These are phyloP conservation scores for Rhizoglyphus robini DNA, from an alignment of 1,140 invertebrate species.

Conservation along the genomic window DNA sequence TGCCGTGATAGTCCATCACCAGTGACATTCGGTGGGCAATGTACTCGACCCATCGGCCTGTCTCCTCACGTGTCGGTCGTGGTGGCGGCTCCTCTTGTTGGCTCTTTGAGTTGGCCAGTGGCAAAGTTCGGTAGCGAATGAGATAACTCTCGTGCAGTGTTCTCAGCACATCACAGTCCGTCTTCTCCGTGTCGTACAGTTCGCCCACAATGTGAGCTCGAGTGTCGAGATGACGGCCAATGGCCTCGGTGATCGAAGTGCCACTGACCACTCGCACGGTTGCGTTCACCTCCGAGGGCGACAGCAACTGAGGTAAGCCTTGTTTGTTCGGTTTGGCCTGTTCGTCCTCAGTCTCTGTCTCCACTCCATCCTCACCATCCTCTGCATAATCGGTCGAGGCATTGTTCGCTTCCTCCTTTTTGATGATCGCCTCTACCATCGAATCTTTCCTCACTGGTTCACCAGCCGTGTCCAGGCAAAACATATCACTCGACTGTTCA, in stretches of 20 bases:
- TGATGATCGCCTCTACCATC: too few species aligned
- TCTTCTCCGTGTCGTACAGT: slow-evolving; percentile 79
- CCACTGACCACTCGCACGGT: background rate
- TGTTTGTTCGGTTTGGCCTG: too few species aligned
- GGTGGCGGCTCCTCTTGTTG: background rate
- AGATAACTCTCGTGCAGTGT: slow-evolving; percentile 42
- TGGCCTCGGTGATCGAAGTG: slow-evolving; percentile 8
- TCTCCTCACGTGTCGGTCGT: background rate
- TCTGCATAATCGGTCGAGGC: too few species aligned
- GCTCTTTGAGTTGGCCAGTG: background rate
- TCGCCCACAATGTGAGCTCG: slow-evolving; percentile 84
- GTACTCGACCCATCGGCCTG: slow-evolving; percentile 32
- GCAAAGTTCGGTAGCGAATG: background rate
- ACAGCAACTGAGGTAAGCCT: too few species aligned
- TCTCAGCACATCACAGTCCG: slow-evolving; percentile 78
- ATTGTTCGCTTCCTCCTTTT: too few species aligned
- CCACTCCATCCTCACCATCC: too few species aligned
- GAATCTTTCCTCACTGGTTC: background rate
- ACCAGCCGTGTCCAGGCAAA: background rate
- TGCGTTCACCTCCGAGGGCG: background rate
- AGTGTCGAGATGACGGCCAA: slow-evolving; percentile 46
- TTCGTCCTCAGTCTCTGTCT: too few species aligned
- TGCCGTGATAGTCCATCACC: slow-evolving; percentile 74
- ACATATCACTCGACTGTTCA: background rate
- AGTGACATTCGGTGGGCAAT: slow-evolving; percentile 55